Evolutionary conservation across 2,888 invertebrate genomes (phyloP).

Genomic region (Proisotoma minuta): DNA sequence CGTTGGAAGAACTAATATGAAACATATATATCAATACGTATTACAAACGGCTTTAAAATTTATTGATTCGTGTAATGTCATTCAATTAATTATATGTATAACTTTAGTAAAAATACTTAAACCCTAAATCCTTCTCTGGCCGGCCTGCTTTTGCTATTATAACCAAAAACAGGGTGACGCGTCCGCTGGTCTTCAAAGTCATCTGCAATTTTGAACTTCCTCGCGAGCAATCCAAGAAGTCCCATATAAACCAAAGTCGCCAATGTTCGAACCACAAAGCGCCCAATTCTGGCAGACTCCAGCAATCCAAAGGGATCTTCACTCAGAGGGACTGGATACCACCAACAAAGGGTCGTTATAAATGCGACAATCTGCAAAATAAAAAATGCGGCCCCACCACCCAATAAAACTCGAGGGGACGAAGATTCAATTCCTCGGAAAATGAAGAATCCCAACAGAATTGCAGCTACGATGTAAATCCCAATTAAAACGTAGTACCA

Average conservation of each 20-base stretch:
- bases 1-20: too few relatives aligned
- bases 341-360: slow-evolving; percentile 29
- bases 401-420: slow-evolving; percentile 14
- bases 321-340: slow-evolving; percentile 23
- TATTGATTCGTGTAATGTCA: too few relatives aligned
- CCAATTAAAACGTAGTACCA: slow-evolving; percentile 28
- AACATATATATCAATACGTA: too few relatives aligned
- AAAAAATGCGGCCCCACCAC: slow-evolving; percentile 23
- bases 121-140: not conserved
- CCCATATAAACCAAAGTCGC: slow-evolving; percentile 29
- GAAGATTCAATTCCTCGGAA: slow-evolving; percentile 25
- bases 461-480: slow-evolving; percentile 23
- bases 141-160: not conserved
- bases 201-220: slow-evolving; percentile 1
- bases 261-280: slow-evolving; percentile 30
- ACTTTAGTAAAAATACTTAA: too few relatives aligned
- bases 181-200: not conserved
- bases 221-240: slow-evolving; percentile 19
- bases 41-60: too few relatives aligned
- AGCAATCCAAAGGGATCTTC: slow-evolving; percentile 25
- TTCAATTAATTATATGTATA: too few relatives aligned
- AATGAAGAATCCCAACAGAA: slow-evolving; percentile 30
- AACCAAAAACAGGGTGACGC: not conserved
- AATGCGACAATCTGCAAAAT: slow-evolving; percentile 33
- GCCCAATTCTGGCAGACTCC: slow-evolving; percentile 30